Base-by-base conservation (phyloP, 1,140 invertebrate genomes). In the Ceratina japonica region DNA sequence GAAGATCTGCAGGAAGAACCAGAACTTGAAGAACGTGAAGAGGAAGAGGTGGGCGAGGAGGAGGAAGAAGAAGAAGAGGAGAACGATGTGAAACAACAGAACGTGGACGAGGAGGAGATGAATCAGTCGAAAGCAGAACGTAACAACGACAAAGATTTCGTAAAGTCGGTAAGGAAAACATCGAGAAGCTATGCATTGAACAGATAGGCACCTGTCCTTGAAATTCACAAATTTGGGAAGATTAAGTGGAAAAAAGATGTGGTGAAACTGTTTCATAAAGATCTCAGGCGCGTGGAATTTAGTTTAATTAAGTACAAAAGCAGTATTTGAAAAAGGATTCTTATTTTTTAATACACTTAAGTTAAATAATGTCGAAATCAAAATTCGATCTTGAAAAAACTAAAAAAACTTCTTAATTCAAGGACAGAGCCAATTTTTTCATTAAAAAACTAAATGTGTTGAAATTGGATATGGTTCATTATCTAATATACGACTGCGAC, bases 1-100 rank as follows among this genome's bases (percentile, higher is more conserved):
- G 92, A 92, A 65, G 91, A 92, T 83, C 81, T 94, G 27, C 90
- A 83, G 31, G 92, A 93, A 52, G 94, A 94, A 76, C 90, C 92
- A 13, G 93, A 94, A 83, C 77, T 92, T 12, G 92, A 91, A 77
- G 91, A 93, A 83, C 87, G 87, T 54, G 92, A 94, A 78, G 92
- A 93, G 81, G 93, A 94, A 75, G 93, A 93, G 24, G 89, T 88
- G 10, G 91, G 91, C 31, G 90, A 87, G 8, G 91, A 91, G 76
- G 90, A 92, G 22, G 86, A 89, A n/a, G 84, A 90, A 22, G 83
- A 80, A 49, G 82, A 85, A 10, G 69, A 83, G 54, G 63, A 83
- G 15, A 52, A 81, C 15, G 75, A 87, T n/a, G 44, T 16, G 1
- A 75, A 58, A 20, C 15, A 20, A n/a, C 62, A 61, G 15, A 54